Evolutionary conservation across 2,797 vertebrate species (phyloP).

Genomic region (Phoxinus dragarum): DNA sequence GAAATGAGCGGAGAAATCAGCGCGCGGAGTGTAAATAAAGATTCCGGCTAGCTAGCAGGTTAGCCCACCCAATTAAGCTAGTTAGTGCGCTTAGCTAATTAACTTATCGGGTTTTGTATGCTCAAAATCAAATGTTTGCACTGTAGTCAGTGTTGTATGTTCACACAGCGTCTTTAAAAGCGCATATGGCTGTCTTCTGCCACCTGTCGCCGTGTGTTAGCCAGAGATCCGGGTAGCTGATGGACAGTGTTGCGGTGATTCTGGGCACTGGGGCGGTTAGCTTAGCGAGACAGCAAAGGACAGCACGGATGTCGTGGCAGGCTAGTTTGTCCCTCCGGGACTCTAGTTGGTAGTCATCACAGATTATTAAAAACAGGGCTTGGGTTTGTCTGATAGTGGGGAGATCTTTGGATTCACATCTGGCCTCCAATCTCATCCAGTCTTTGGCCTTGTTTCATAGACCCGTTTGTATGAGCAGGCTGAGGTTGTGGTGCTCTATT

Average conservation of each 20-base stretch:
- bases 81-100: slow-evolving; percentile 58
- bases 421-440: slow-evolving; percentile 37
- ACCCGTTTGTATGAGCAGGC: slow-evolving; percentile 25
- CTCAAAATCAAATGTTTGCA: slow-evolving; percentile 44
- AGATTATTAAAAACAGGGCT: slow-evolving; percentile 33
- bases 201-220: slow-evolving; percentile 41
- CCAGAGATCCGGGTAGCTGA: slow-evolving; percentile 59
- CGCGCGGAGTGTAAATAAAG: slow-evolving; percentile 30
- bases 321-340: slow-evolving; percentile 70
- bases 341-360: slow-evolving; percentile 59
- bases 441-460: slow-evolving; percentile 38
- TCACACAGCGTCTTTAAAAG: slow-evolving; percentile 10
- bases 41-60: slow-evolving; percentile 54
- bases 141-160: slow-evolving; percentile 11
- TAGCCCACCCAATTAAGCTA: slow-evolving; percentile 55
- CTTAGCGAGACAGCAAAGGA: slow-evolving; percentile 70
- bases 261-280: slow-evolving; percentile 76
- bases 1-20: slow-evolving; percentile 30
- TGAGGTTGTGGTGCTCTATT: slow-evolving; percentile 10
- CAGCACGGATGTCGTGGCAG: slow-evolving; percentile 74
- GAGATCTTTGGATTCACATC: slow-evolving; percentile 16
- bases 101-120: slow-evolving; percentile 50
- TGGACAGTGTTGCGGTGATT: slow-evolving; percentile 71
- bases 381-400: neutral
- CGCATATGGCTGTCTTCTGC: slow-evolving; percentile 48